phyloP scores from a whole-genome alignment of 1,140 invertebrate genomes.

The Drosophila baimaii region DNA sequence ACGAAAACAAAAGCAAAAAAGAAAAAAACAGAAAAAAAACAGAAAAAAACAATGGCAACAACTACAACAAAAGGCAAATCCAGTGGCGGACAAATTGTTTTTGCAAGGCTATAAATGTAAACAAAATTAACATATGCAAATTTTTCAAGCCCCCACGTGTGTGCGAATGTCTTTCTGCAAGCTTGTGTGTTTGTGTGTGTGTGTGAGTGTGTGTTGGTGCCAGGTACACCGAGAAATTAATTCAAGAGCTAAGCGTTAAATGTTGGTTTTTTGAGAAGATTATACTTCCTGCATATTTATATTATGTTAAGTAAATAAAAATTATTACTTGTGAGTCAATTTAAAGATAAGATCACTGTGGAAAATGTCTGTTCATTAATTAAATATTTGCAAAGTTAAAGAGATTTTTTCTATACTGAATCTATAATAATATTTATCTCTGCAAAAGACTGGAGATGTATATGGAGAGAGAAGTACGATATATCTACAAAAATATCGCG shows the following conservation, averaged over 20 bases:
- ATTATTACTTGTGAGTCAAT: no score
- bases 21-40: not conserved
- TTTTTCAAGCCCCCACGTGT: constrained; percentile 62
- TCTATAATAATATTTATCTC: no score
- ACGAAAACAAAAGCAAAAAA: constrained; percentile 12
- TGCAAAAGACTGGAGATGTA: no score
- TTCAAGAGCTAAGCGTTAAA: not conserved
- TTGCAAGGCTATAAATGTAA: constrained; percentile 81
- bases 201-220: not conserved
- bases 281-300: not conserved
- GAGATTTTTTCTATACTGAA: no score
- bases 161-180: constrained; percentile 28
- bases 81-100: constrained; percentile 71
- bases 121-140: constrained; percentile 82
- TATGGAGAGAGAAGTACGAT: no score
- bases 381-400: no score
- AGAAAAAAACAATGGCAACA: constrained; percentile 20
- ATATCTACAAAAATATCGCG: no score
- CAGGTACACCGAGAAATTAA: not conserved
- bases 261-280: no score
- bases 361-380: no score
- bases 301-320: no score
- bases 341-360: no score
- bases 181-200: no score
- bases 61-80: constrained; percentile 36